These are phyloP conservation scores for Cotesia vestalis DNA, from an alignment of 1,140 invertebrate species.

Conservation along the genomic window DNA sequence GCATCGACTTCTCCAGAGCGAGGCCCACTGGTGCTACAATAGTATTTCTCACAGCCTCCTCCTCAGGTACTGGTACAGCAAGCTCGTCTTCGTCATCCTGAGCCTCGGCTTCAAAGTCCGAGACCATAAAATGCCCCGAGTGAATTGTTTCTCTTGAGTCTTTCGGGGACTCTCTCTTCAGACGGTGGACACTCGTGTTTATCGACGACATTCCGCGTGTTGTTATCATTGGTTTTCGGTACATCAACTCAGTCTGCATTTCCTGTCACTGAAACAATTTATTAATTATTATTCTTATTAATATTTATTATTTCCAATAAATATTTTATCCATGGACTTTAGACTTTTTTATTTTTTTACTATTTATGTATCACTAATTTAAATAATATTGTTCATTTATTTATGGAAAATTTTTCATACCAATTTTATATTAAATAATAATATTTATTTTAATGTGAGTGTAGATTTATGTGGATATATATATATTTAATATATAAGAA, in stretches of 20 bases:
- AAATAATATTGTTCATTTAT: too few species aligned
- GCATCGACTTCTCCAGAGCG: constrained; percentile 60
- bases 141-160: constrained; percentile 82
- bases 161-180: constrained; percentile 37
- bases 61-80: constrained; percentile 79
- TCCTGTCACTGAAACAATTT: constrained; percentile 17
- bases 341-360: background rate
- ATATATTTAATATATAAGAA: constrained; percentile 16
- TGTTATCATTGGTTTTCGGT: constrained; percentile 52
- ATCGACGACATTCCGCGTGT: constrained; percentile 37
- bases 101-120: constrained; percentile 91
- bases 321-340: background rate
- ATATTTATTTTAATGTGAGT: background rate
- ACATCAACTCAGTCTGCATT: constrained; percentile 62
- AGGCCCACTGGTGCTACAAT: constrained; percentile 52
- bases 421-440: background rate
- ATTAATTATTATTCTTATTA: constrained; percentile 5
- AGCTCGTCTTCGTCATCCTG: constrained; percentile 88
- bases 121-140: constrained; percentile 98
- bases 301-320: constrained; percentile 1
- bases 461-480: background rate
- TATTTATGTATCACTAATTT: background rate
- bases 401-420: too few species aligned
- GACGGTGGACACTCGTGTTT: constrained; percentile 37
- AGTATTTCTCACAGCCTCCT: constrained; percentile 60